A percentile compares a stretch with the other conserved stretches of the same genome.
These are phyloP conservation scores for Tadarida brasiliensis DNA, from an alignment of 2,797 vertebrate species.

Conservation along the genomic window DNA sequence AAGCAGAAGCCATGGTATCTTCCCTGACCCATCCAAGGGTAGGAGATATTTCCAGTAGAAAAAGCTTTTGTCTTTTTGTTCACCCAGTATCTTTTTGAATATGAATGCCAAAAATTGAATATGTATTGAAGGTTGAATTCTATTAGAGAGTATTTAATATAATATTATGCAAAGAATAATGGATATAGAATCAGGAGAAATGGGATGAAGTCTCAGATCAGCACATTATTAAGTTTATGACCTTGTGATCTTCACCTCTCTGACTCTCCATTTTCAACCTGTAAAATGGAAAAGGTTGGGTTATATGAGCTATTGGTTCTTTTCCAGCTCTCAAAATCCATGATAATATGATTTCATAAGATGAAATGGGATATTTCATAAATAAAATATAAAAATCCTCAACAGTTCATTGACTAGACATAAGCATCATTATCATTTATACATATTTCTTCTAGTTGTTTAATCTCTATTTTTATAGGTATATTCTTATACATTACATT, in stretches of 20 bases:
- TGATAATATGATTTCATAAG: constrained; percentile 28
- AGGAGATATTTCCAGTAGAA: constrained; percentile 82
- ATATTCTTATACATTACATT: background rate
- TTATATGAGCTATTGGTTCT: background rate
- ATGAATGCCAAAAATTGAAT: background rate
- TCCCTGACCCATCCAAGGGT: constrained; percentile 99
- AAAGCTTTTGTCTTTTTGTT: constrained; percentile 55
- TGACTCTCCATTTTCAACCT: background rate
- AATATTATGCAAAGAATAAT: background rate
- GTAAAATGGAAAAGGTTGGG: background rate
- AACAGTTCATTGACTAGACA: background rate
- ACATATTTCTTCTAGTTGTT: background rate
- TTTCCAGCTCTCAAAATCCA: background rate
- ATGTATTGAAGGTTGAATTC: background rate
- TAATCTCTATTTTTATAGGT: background rate
- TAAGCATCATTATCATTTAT: background rate
- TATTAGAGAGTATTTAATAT: background rate
- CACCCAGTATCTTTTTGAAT: background rate
- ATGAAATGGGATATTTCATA: background rate
- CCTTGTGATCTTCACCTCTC: background rate
- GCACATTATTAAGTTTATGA: background rate
- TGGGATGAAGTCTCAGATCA: background rate
- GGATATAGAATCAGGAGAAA: background rate
- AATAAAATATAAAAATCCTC: background rate
- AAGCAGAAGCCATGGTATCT: constrained; percentile 99